Percentiles rank a stretch among this genome's conserved stretches.
phyloP scores from a whole-genome alignment of 2,888 invertebrate species.

The Drosophila basisetae region DNA sequence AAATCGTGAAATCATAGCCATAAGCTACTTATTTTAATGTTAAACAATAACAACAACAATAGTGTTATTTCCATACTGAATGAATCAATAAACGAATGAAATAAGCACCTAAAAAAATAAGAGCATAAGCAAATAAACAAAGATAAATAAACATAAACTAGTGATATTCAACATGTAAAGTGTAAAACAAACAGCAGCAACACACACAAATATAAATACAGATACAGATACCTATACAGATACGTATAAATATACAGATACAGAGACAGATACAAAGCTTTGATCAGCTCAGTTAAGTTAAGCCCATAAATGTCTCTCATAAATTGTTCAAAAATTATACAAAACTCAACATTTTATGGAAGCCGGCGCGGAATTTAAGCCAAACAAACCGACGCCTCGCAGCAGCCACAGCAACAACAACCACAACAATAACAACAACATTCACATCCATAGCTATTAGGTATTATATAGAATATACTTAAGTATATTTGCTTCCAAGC shows the following conservation, averaged over 20 bases:
- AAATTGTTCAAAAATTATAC: slow-evolving; percentile 47
- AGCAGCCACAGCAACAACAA: slow-evolving; percentile 17
- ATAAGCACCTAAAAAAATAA: slow-evolving; percentile 21
- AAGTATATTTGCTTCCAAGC: slow-evolving; percentile 45
- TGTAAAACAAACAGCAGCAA: slow-evolving; percentile 65
- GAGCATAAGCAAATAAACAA: slow-evolving; percentile 56
- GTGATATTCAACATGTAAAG: slow-evolving; percentile 69
- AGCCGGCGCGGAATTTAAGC: slow-evolving; percentile 32
- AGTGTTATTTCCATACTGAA: slow-evolving; percentile 21
- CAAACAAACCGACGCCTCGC: slow-evolving; percentile 15
- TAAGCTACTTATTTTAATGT: slow-evolving; percentile 68
- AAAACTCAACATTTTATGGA: slow-evolving; percentile 53
- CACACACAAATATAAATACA: slow-evolving; percentile 38
- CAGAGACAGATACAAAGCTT: slow-evolving; percentile 40
- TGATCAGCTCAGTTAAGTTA: slow-evolving; percentile 42
- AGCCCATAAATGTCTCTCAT: slow-evolving; percentile 61
- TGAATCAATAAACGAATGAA: slow-evolving; percentile 48
- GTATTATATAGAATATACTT: slow-evolving; percentile 38
- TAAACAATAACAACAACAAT: slow-evolving; percentile 40
- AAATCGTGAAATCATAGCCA: slow-evolving; percentile 54
- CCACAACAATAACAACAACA: slow-evolving; percentile 8
- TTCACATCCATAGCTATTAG: slow-evolving; percentile 36
- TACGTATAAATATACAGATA: slow-evolving; percentile 13
- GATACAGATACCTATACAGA: slow-evolving; percentile 11
- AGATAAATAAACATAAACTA: slow-evolving; percentile 70